These are phyloP conservation scores for Frankliniella intonsa DNA, from an alignment of 2,888 invertebrate species.

Conservation along the genomic window DNA sequence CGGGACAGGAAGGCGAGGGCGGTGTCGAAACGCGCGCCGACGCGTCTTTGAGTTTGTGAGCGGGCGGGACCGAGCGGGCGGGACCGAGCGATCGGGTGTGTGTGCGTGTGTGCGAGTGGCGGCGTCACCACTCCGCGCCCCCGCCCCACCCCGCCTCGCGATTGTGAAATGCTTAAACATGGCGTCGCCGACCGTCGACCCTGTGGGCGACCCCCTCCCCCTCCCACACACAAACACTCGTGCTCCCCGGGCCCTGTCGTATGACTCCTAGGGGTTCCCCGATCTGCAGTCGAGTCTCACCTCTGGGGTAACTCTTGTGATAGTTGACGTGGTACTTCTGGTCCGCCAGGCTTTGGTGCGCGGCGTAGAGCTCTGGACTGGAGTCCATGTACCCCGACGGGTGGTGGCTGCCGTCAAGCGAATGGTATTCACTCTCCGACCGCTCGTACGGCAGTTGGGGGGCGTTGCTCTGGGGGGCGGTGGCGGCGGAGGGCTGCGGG, in stretches of 20 bases:
- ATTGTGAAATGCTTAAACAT: slow-evolving; percentile 12
- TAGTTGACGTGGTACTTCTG: slow-evolving; percentile 69
- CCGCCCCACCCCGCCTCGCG: background rate
- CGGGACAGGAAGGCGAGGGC: no score
- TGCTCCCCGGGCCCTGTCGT: slow-evolving; percentile 36
- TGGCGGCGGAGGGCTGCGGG: slow-evolving; percentile 44
- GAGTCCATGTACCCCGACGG: slow-evolving; percentile 60
- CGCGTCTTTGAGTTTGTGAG: no score
- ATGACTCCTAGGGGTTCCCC: slow-evolving; percentile 34
- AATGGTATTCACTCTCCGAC: slow-evolving; percentile 54
- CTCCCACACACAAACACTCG: background rate
- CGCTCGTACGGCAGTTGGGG: slow-evolving; percentile 49
- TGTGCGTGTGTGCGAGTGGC: background rate
- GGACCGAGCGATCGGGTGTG: background rate
- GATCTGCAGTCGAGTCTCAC: slow-evolving; percentile 47
- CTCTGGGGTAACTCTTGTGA: slow-evolving; percentile 67
- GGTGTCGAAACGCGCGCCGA: no score
- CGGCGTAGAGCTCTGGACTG: slow-evolving; percentile 70
- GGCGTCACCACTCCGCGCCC: background rate
- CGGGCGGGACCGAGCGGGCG: no score
- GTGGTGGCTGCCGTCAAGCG: slow-evolving; percentile 52
- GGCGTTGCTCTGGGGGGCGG: slow-evolving; percentile 43
- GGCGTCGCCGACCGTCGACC: background rate
- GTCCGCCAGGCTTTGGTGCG: slow-evolving; percentile 49
- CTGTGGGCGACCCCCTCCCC: background rate